These are phyloP conservation scores for Otolemur garnettii DNA, from an alignment of 2,113 vertebrate genomes.

Conservation along the genomic window DNA sequence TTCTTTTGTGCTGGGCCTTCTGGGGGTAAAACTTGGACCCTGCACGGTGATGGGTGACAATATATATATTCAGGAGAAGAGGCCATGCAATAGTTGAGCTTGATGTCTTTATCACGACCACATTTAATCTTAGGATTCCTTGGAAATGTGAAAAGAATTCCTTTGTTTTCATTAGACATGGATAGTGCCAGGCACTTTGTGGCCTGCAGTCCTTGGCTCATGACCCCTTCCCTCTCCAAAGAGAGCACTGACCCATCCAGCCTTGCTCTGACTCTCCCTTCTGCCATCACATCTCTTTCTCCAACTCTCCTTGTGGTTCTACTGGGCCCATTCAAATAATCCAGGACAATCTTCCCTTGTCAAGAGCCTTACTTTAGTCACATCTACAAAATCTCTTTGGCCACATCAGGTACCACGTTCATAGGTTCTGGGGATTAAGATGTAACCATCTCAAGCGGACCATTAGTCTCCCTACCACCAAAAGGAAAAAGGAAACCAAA, in stretches of 20 bases:
- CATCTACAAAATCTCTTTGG: background rate
- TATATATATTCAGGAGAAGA: background rate
- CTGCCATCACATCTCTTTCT: background rate
- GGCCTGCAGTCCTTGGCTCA: fast-evolving
- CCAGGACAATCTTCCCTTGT: background rate
- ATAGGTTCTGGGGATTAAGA: background rate
- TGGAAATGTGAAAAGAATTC: background rate
- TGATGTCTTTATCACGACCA: background rate
- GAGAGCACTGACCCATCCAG: fast-evolving
- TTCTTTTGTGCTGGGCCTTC: background rate
- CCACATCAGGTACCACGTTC: background rate
- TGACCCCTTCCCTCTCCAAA: background rate
- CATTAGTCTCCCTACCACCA: background rate
- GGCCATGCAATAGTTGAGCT: background rate
- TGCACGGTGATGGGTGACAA: background rate
- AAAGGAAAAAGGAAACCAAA: background rate
- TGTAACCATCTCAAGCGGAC: background rate
- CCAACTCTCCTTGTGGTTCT: background rate
- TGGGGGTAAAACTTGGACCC: background rate
- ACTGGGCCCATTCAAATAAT: background rate
- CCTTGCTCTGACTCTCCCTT: background rate
- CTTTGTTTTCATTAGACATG: background rate
- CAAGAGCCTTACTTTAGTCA: background rate
- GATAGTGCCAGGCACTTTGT: background rate
- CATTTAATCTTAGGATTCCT: background rate